Conservation (phyloP, 2,797 vertebrate genomes). For the Cercopithecus petaurista region DNA sequence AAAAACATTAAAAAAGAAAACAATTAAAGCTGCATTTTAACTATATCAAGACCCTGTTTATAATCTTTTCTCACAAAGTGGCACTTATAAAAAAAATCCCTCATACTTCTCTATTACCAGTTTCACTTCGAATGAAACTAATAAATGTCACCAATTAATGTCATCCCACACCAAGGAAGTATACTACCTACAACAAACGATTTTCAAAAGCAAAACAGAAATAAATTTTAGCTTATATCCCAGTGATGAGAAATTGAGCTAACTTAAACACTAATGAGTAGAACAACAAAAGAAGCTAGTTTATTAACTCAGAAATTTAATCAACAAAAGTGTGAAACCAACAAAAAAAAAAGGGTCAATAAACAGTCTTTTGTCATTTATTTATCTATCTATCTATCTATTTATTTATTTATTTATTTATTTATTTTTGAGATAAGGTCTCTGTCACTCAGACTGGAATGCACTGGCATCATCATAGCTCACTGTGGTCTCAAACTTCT, state of each 20-base stretch:
- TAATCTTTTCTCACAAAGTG: background rate
- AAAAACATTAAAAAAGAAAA: background rate
- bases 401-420: no score
- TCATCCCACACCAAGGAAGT: background rate
- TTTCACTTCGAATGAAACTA: background rate
- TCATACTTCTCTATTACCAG: background rate
- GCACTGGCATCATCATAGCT: background rate
- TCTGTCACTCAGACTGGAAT: background rate
- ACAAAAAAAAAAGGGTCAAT: background rate
- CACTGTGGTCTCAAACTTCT: background rate
- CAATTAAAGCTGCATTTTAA: background rate
- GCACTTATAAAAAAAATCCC: background rate
- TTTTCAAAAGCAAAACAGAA: background rate
- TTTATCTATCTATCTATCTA: no score
- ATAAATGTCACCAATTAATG: background rate
- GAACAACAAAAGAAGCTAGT: constrained; percentile 12
- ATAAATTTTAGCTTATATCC: background rate
- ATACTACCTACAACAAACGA: background rate
- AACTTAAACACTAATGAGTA: background rate
- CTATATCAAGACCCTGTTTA: background rate
- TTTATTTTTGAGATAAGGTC: background rate
- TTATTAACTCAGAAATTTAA: background rate
- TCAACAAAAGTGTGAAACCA: background rate
- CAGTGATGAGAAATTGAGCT: background rate
- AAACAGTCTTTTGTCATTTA: background rate